Evolutionary conservation across 2,113 vertebrate species (phyloP), one percentile per base, ranked within the genome.

Genomic region (Promerops cafer): DNA sequence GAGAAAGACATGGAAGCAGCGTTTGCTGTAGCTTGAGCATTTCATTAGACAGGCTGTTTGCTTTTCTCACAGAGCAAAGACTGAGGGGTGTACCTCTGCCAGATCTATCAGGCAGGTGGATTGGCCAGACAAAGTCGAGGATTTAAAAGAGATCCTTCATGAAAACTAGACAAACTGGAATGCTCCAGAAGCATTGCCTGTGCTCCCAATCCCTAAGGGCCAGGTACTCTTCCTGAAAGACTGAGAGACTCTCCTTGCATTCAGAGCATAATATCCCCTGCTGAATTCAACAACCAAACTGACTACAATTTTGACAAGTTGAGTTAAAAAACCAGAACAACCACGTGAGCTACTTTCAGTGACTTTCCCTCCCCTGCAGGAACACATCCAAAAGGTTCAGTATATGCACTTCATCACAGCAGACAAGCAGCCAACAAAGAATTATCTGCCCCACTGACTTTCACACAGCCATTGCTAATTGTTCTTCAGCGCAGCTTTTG

Each of bases 41-140:
- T 97, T 93, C 60, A 50, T 93, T 77, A 83, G 85, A 37, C 27
- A 47, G 53, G n/a, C 50, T 69, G 54, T 75, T 94, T 93, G 33
- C 68, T 88, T 66, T 56, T 69, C 75, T 80, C 45, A 47, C 65
- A 16, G 45, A 45, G 81, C 64, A 68, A 56, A 72, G 78, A n/a
- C 57, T 30, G 45, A 90, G 50, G 31, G 1, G 1, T 9, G 10
- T 9, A 33, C 57, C 74, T 87, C 15, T 2, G 1, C 66, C 63
- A 66, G 50, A 63, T 39, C 56, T 30, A 17, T 53, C 39, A 33
- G 10, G 63, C 83, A 68, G 59, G 33, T 15, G 9, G 10, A 39
- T 61, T 22, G 24, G 53, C 40, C 39, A 75, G 69, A 40, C 8
- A 12, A 61, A 26, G 28, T 8, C 10, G 1, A 26, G 22, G 44